A percentile compares a stretch with the other conserved stretches of the same genome.
These are phyloP conservation scores for Sepiola atlantica DNA, from an alignment of 2,888 invertebrate species.

Conservation along the genomic window DNA sequence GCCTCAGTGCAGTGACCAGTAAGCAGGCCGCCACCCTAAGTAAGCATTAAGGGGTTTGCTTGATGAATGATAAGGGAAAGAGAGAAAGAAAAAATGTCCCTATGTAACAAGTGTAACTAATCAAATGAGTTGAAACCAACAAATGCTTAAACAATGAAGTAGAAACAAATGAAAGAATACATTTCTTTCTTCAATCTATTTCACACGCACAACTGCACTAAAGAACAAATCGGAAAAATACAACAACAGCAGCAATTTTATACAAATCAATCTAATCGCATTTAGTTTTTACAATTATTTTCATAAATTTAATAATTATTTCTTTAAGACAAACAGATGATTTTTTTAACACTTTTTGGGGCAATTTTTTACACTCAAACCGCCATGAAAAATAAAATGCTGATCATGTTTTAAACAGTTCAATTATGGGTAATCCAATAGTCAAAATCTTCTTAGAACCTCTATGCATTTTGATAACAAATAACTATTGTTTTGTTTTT, in stretches of 20 bases:
- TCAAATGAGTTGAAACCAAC: not conserved
- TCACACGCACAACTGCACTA: not conserved
- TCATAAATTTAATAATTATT: not conserved
- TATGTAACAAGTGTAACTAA: not conserved
- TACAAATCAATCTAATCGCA: not conserved
- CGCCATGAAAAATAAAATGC: too few relatives aligned
- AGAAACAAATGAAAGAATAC: not conserved
- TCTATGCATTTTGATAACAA: too few relatives aligned
- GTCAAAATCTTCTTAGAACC: too few relatives aligned
- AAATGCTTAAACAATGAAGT: not conserved
- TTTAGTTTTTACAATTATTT: not conserved
- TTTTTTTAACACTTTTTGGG: not conserved
- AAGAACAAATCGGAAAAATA: too few relatives aligned
- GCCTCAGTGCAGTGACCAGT: not conserved
- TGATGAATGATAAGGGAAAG: not conserved
- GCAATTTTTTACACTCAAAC: not conserved
- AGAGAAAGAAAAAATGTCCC: not conserved
- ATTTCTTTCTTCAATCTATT: not conserved
- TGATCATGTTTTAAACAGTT: too few relatives aligned
- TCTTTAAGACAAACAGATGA: not conserved
- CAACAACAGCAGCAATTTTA: not conserved
- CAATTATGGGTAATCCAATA: too few relatives aligned
- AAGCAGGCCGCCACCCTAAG: not conserved
- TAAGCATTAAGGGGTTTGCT: not conserved
- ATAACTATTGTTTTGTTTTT: too few relatives aligned